These are phyloP conservation scores for Lordiphosa collinella DNA, from an alignment of 1,140 invertebrate species.

Conservation along the genomic window DNA sequence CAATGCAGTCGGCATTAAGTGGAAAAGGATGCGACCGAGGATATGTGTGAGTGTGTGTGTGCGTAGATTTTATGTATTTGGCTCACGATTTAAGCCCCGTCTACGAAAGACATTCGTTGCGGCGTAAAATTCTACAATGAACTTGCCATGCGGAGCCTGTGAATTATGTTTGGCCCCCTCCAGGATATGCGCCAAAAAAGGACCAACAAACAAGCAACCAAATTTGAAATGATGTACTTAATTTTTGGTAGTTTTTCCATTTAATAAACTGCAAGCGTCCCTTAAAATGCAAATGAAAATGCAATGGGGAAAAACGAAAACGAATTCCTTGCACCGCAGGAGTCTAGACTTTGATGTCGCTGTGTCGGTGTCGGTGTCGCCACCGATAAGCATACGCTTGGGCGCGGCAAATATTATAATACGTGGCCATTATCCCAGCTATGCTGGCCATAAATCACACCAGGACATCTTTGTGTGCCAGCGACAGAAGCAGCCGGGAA, in stretches of 20 bases:
- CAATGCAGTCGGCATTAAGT: conserved; percentile 56
- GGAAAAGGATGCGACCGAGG: conserved; percentile 54
- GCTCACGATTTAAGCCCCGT: conserved; percentile 61
- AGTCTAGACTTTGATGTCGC: conserved; percentile 62
- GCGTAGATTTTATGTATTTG: conserved; percentile 70
- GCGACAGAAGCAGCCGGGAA: conserved; percentile 57
- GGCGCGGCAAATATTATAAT: conserved; percentile 75
- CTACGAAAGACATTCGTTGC: conserved; percentile 51
- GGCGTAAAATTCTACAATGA: conserved; percentile 62
- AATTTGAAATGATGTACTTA: conserved; percentile 67
- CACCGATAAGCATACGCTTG: conserved; percentile 72
- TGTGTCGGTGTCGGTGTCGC: conserved; percentile 53
- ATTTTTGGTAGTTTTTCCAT: conserved; percentile 56
- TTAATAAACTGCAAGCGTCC: conserved; percentile 67
- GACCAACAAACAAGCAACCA: conserved; percentile 47
- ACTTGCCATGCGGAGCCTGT: conserved; percentile 35
- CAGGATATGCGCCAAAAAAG: conserved; percentile 70
- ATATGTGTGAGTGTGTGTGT: conserved; percentile 12
- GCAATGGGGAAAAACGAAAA: conserved; percentile 12
- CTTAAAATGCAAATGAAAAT: conserved; percentile 57
- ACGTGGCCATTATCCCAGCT: conserved; percentile 72
- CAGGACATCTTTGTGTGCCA: conserved; percentile 72
- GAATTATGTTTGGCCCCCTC: conserved; percentile 53
- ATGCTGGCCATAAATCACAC: conserved; percentile 71
- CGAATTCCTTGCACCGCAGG: conserved; percentile 59